A percentile compares a stretch with the other conserved stretches of the same genome.
Conservation (phyloP, 2,797 vertebrate genomes). For the Emys orbicularis region DNA sequence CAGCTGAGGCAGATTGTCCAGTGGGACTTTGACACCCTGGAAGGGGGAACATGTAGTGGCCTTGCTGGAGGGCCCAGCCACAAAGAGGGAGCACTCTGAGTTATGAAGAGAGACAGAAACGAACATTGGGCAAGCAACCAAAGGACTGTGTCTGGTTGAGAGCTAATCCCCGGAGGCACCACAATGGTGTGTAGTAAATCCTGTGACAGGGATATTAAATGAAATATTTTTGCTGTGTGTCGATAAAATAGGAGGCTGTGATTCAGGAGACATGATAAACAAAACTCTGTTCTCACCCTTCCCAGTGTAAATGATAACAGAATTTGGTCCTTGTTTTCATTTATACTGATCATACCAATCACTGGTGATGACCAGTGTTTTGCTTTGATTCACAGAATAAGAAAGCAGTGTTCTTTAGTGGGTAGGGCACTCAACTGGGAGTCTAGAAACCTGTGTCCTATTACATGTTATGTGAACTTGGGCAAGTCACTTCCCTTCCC, state of each 20-base stretch:
- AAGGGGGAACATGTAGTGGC: background rate
- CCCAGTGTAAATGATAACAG: background rate
- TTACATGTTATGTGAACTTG: background rate
- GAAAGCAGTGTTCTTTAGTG: background rate
- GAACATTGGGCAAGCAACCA: too few relatives aligned
- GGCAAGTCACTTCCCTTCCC: background rate
- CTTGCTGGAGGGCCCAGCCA: background rate
- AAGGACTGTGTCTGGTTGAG: too few relatives aligned
- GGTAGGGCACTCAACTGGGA: background rate
- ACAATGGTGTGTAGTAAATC: too few relatives aligned
- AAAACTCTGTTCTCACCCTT: background rate
- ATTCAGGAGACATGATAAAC: background rate
- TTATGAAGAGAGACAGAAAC: too few relatives aligned
- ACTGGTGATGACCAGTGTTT: background rate
- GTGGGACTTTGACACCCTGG: background rate
- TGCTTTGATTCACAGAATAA: background rate
- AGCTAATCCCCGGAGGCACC: too few relatives aligned
- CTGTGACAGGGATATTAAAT: background rate
- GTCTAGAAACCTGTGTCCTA: background rate
- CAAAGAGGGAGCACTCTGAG: background rate
- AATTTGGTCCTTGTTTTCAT: background rate
- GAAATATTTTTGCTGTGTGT: background rate
- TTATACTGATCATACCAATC: background rate
- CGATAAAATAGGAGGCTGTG: background rate
- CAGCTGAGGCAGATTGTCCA: background rate